Percentiles rank a stretch among this genome's conserved stretches.
Conservation (phyloP, 2,113 vertebrate species). For the Oryzias javanicus region DNA sequence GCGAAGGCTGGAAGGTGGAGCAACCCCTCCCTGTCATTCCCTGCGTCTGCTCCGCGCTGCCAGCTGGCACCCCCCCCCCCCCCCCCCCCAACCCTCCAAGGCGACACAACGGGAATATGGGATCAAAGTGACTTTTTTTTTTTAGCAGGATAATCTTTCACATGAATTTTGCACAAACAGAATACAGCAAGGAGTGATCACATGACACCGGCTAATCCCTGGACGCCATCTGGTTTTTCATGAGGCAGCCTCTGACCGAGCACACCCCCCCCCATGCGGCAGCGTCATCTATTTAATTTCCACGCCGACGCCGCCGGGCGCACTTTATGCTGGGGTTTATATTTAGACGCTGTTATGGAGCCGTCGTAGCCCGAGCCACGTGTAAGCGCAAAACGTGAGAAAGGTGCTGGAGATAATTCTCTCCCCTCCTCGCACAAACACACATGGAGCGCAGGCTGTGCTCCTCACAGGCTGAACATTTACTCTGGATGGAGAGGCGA, state of each 20-base stretch:
- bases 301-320: conserved; percentile 45
- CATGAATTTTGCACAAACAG: conserved; percentile 69
- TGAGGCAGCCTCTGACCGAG: conserved; percentile 30
- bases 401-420: conserved; percentile 39
- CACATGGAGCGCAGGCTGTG: conserved; percentile 15
- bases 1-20: conserved; percentile 55
- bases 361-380: conserved; percentile 56
- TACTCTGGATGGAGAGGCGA: conserved; percentile 36
- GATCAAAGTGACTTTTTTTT: conserved; percentile 71
- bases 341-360: conserved; percentile 62
- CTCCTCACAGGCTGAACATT: conserved; percentile 31
- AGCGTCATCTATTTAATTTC: conserved; percentile 62
- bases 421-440: conserved; percentile 9
- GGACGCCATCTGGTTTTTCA: conserved; percentile 70
- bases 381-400: conserved; percentile 68
- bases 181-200: conserved; percentile 62
- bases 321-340: conserved; percentile 62
- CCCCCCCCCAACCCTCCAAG: neutral
- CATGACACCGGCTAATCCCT: conserved; percentile 70
- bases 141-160: conserved; percentile 70
- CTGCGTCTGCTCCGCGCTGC: conserved; percentile 38
- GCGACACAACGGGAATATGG: conserved; percentile 59
- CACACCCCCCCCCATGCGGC: conserved; percentile 12
- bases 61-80: conserved; percentile 62
- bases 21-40: conserved; percentile 23